Conservation (phyloP, 2,888 invertebrate species). For the Diplazon laetatorius region DNA sequence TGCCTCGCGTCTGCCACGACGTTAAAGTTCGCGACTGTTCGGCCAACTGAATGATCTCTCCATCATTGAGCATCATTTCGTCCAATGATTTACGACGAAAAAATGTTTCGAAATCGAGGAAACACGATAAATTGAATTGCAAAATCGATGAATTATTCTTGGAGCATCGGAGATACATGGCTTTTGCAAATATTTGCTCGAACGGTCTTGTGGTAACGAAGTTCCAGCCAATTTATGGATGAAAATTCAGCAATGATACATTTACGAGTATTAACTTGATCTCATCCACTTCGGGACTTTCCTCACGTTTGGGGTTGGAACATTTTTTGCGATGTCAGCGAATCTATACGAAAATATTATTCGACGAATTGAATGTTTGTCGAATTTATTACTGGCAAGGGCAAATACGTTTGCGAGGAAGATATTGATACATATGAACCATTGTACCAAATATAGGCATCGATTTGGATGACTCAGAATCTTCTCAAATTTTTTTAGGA, state of each 20-base stretch:
- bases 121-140: conserved; percentile 59
- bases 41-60: conserved; percentile 2
- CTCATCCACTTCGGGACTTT: conserved; percentile 19
- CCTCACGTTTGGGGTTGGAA: conserved; percentile 29
- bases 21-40: conserved; percentile 29
- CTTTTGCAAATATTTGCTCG: background rate
- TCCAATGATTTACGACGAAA: conserved; percentile 49
- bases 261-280: background rate
- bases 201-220: conserved; percentile 45
- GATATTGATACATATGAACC: too few species aligned
- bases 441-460: too few species aligned
- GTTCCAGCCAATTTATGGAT: conserved; percentile 40
- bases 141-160: conserved; percentile 49
- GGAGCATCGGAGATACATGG: conserved; percentile 2
- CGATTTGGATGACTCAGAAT: too few species aligned
- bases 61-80: conserved; percentile 39
- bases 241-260: conserved; percentile 48
- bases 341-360: conserved; percentile 16
- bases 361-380: conserved; percentile 21
- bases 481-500: too few species aligned
- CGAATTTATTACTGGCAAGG: background rate
- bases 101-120: background rate
- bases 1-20: conserved; percentile 31
- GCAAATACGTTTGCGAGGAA: background rate
- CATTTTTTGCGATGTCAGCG: conserved; percentile 49